Evolutionary conservation across 2,888 invertebrate genomes (phyloP), one percentile per base, ranked within the genome.

Genomic region (Malacosoma neustria): DNA sequence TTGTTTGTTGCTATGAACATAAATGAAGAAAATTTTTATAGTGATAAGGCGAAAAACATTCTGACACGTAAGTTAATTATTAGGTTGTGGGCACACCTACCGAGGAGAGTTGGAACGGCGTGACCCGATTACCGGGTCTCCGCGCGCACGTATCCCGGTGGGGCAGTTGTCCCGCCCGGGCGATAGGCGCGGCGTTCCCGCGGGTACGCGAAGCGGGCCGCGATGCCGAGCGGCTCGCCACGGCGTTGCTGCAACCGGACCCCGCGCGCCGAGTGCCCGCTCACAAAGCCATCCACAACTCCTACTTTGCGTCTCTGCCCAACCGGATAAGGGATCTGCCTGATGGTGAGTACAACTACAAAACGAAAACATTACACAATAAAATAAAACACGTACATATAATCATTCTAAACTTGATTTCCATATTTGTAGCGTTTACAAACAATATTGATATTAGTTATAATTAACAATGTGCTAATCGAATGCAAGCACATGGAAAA

Each of bases 31-130:
- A n/a, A n/a, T n/a, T n/a, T n/a, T n/a, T n/a, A n/a, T n/a, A n/a
- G n/a, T n/a, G n/a, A n/a, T n/a, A n/a, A n/a, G n/a, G n/a, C n/a
- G n/a, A n/a, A n/a, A n/a, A n/a, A n/a, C n/a, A n/a, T n/a, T n/a
- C n/a, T n/a, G n/a, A n/a, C n/a, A n/a, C n/a, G n/a, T n/a, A n/a
- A n/a, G n/a, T n/a, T n/a, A n/a, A n/a, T n/a, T 1, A 9, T 7
- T 22, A 22, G 92, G 91, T 97, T 57, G 89, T 99, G 54, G 99
- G 99, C 49, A 97, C 97, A 32, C 99, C 99, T 13, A 93, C 93
- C 9, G 97, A 97, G 74, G 93, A 95, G 51, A 93, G 93, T 57
- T 99, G 99, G 98, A 88, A 91, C 45, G 97, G 98, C 41, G 96
- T 97, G 39, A 91, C 93, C 37, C 91, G 93, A 52, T 89, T 96